Conservation (phyloP, 2,113 vertebrate species). For the Sinocyclocheilus anophthalmus region DNA sequence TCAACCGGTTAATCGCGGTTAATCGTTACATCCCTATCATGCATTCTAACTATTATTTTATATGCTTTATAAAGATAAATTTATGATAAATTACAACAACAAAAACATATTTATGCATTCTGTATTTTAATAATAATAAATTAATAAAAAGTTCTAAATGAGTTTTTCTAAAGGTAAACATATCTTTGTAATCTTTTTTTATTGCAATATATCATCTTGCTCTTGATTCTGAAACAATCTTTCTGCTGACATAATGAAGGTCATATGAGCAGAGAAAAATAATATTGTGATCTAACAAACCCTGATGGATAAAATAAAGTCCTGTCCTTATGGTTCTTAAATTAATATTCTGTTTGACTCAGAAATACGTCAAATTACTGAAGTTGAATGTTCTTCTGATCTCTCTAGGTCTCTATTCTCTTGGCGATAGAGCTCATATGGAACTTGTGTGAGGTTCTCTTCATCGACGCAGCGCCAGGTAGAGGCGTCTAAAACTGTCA, state of each 20-base stretch:
- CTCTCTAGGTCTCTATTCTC: constrained; percentile 86
- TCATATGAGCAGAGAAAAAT: neutral
- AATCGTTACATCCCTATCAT: too few species aligned
- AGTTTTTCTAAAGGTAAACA: neutral
- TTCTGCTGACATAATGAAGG: neutral
- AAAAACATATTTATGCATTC: too few species aligned
- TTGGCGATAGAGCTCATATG: constrained; percentile 95
- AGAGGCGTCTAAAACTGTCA: neutral
- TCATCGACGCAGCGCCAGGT: constrained; percentile 93
- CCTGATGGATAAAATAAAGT: neutral
- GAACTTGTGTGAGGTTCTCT: constrained; percentile 98
- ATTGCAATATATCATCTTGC: neutral
- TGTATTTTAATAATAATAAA: too few species aligned
- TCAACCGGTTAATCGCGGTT: too few species aligned
- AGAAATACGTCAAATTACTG: neutral
- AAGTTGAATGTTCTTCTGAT: neutral
- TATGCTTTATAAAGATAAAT: too few species aligned
- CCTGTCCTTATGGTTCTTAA: neutral
- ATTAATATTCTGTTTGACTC: neutral
- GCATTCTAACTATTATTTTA: neutral
- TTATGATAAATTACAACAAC: neutral
- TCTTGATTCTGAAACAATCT: neutral
- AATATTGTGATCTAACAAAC: neutral
- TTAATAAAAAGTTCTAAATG: too few species aligned
- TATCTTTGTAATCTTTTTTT: neutral